phyloP scores from a whole-genome alignment of 2,113 vertebrate genomes.

The Mola mola region DNA sequence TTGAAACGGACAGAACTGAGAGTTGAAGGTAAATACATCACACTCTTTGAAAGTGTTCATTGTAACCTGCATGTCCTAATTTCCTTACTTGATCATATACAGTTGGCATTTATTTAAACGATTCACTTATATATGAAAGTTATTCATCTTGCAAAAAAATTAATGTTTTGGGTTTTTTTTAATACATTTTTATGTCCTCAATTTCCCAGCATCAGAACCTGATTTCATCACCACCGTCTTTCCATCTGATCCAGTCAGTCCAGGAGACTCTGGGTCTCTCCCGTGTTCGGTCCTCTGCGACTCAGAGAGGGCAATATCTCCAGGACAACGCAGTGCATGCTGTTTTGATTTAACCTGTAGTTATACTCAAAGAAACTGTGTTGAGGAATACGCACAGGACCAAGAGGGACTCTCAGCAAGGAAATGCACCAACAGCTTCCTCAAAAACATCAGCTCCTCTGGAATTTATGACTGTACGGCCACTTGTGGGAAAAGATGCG shows the following conservation, averaged over 20 bases:
- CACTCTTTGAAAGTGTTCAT: too few species aligned
- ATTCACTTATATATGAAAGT: too few species aligned
- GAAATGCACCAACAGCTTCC: neutral
- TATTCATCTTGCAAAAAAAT: too few species aligned
- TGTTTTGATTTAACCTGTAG: conserved; percentile 31
- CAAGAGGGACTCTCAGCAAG: neutral
- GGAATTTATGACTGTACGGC: neutral
- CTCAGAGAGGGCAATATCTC: neutral
- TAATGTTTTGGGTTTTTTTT: neutral
- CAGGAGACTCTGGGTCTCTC: conserved; percentile 14
- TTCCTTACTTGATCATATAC: too few species aligned
- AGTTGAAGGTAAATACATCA: neutral
- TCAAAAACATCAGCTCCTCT: neutral
- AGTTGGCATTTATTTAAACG: too few species aligned
- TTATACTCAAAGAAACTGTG: neutral
- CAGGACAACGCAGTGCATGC: conserved; percentile 10
- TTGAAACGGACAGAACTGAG: neutral
- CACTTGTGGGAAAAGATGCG: neutral
- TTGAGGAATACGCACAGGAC: neutral
- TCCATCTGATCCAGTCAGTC: neutral
- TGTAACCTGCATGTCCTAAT: too few species aligned
- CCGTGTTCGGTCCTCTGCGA: conserved; percentile 28
- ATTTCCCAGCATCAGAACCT: neutral
- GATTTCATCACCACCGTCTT: neutral
- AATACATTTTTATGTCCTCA: neutral